phyloP scores from a whole-genome alignment of 2,888 invertebrate species.

The Calameuta filiformis region DNA sequence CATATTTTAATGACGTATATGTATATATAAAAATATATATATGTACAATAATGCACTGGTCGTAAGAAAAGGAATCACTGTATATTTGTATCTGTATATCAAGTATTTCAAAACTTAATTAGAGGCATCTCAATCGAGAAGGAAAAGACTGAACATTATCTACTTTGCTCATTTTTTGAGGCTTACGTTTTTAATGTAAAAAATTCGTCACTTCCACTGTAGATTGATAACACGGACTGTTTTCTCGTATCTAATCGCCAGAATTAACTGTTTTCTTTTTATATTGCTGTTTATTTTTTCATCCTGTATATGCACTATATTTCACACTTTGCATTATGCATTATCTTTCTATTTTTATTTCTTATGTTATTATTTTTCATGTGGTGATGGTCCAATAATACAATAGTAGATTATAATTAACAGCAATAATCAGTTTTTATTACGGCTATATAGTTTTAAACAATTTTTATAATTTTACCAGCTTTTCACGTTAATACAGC shows the following conservation, averaged over 20 bases:
- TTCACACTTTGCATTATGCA: slow-evolving; percentile 19
- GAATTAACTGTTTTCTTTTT: neutral
- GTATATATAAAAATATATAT: too few species aligned
- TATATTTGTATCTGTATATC: neutral
- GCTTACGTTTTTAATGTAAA: neutral
- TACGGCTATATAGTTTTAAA: too few species aligned
- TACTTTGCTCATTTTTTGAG: neutral
- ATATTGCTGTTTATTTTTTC: neutral
- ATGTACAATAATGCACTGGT: neutral
- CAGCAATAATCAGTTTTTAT: neutral
- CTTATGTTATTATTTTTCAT: neutral
- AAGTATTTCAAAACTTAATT: neutral
- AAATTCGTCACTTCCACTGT: neutral
- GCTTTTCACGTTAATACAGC: neutral
- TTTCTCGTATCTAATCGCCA: neutral
- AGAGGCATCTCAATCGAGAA: neutral
- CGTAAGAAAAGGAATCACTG: neutral
- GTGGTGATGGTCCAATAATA: neutral
- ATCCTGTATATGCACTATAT: neutral
- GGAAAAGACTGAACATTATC: neutral
- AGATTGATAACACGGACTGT: neutral
- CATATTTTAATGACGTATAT: neutral
- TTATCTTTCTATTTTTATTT: neutral
- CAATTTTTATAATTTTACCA: neutral
- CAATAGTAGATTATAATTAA: neutral